Evolutionary conservation across 2,888 invertebrate genomes (phyloP).

Genomic region (Isoperla grammatica): DNA sequence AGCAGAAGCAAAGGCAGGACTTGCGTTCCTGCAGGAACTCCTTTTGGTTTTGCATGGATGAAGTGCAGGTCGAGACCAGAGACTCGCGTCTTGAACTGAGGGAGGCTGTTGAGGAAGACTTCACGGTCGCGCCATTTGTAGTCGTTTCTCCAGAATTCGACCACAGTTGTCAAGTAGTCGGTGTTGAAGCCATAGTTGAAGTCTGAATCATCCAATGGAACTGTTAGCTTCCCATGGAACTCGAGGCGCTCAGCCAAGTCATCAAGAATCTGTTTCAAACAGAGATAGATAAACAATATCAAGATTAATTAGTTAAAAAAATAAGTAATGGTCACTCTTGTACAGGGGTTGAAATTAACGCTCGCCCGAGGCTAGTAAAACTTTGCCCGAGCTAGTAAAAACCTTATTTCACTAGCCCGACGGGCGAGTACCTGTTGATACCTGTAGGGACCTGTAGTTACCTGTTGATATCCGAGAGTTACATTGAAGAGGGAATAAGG

Average conservation of each 20-base stretch:
- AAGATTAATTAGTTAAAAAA: too few species aligned
- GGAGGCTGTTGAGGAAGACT: constrained; percentile 62
- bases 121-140: constrained; percentile 70
- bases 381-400: too few species aligned
- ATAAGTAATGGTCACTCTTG: too few species aligned
- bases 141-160: constrained; percentile 71
- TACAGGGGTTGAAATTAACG: too few species aligned
- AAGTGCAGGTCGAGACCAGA: constrained; percentile 53
- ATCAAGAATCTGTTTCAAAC: constrained; percentile 48
- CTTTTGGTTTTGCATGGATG: constrained; percentile 19
- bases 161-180: constrained; percentile 57
- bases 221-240: constrained; percentile 31
- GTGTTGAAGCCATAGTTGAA: constrained; percentile 81
- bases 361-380: too few species aligned
- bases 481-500: too few species aligned
- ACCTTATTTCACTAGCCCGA: too few species aligned
- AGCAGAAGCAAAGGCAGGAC: constrained; percentile 63
- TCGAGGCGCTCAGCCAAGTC: constrained; percentile 57
- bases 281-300: background rate
- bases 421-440: too few species aligned
- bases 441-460: background rate
- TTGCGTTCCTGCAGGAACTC: constrained; percentile 14
- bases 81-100: constrained; percentile 69
- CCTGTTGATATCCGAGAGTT: background rate
- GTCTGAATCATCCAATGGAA: constrained; percentile 47